These are phyloP conservation scores for Timema cristinae DNA, from an alignment of 2,888 invertebrate species.

Conservation along the genomic window DNA sequence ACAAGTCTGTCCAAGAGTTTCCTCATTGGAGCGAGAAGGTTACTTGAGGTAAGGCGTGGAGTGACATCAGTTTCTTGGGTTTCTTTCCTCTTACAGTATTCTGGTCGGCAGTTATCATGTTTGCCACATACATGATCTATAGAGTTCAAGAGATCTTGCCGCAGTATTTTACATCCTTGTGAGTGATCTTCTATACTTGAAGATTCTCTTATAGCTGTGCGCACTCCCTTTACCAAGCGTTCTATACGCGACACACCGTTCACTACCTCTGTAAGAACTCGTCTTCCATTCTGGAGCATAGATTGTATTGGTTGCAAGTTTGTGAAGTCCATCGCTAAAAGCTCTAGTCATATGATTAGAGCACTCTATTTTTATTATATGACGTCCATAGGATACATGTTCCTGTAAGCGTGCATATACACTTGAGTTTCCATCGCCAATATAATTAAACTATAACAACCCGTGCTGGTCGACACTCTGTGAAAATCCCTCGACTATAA, in stretches of 20 bases:
- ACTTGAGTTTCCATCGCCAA: neutral
- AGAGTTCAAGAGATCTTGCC: neutral
- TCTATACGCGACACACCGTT: neutral
- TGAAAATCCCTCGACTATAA: neutral
- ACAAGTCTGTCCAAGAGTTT: slow-evolving; percentile 5
- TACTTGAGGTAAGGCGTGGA: neutral
- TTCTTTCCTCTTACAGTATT: neutral
- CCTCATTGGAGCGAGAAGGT: neutral
- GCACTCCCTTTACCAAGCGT: slow-evolving; percentile 6
- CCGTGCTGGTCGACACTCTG: neutral
- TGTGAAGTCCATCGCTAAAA: slow-evolving; percentile 3
- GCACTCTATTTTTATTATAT: neutral
- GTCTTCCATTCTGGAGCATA: slow-evolving; percentile 1
- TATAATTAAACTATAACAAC: neutral
- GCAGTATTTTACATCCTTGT: neutral
- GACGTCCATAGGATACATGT: neutral
- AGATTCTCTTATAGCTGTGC: neutral
- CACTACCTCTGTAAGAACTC: neutral
- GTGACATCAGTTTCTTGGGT: neutral
- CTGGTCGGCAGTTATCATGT: neutral
- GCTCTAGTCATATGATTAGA: slow-evolving; percentile 1
- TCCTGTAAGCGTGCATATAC: slow-evolving; percentile 3
- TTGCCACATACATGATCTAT: neutral
- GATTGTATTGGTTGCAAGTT: neutral
- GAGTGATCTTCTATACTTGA: neutral